These are phyloP conservation scores for Drosophila acutilabella DNA, from an alignment of 2,888 invertebrate genomes.

Conservation along the genomic window DNA sequence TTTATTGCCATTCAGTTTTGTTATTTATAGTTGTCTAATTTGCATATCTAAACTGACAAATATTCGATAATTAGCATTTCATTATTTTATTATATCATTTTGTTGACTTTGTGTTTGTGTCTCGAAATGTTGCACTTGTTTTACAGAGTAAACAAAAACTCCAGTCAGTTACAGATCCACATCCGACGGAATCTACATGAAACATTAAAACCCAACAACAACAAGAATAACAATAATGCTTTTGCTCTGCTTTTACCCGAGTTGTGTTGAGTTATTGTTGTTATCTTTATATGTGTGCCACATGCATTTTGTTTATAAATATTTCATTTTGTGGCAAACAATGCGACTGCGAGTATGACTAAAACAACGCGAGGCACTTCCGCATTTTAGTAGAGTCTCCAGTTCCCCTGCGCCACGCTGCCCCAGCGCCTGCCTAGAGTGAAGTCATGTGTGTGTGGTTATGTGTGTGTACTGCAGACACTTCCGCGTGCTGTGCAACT, in stretches of 20 bases:
- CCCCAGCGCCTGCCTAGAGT: not conserved
- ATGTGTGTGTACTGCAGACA: slow-evolving; percentile 28
- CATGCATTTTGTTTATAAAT: slow-evolving; percentile 75
- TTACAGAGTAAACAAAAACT: slow-evolving; percentile 7
- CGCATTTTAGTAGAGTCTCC: slow-evolving; percentile 50
- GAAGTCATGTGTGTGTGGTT: not conserved
- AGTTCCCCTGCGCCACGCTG: not conserved
- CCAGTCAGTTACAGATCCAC: slow-evolving; percentile 26
- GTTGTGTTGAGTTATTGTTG: slow-evolving; percentile 28
- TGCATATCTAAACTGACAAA: slow-evolving; percentile 69
- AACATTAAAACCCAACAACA: slow-evolving; percentile 22
- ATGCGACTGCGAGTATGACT: slow-evolving; percentile 48
- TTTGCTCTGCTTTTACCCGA: slow-evolving; percentile 37
- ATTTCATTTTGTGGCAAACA: slow-evolving; percentile 70
- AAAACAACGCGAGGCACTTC: slow-evolving; percentile 61
- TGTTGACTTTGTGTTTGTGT: not conserved
- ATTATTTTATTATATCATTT: slow-evolving; percentile 27
- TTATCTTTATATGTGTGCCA: slow-evolving; percentile 70
- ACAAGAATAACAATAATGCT: slow-evolving; percentile 14
- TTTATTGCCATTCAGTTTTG: slow-evolving; percentile 25
- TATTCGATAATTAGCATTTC: slow-evolving; percentile 45
- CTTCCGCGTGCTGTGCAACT: slow-evolving; percentile 55
- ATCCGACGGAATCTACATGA: slow-evolving; percentile 17
- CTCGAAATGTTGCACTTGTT: not conserved
- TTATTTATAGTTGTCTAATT: slow-evolving; percentile 56